phyloP scores from a whole-genome alignment of 2,797 vertebrate genomes.

The Crenichthys baileyi region DNA sequence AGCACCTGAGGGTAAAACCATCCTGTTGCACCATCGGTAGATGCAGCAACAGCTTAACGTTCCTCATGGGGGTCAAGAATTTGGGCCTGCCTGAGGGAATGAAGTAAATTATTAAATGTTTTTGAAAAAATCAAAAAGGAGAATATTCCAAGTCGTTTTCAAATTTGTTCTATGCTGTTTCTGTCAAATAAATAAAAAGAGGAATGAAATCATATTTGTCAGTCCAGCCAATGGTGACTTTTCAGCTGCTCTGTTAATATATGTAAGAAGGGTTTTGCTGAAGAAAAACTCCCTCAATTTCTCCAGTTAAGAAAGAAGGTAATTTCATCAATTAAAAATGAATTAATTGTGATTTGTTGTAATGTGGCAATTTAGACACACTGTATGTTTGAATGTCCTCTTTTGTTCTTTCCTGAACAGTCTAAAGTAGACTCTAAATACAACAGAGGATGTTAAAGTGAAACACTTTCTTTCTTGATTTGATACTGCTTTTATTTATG shows the following conservation, averaged over 20 bases:
- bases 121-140: conserved; percentile 25
- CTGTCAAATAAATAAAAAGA: conserved; percentile 44
- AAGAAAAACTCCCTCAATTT: conserved; percentile 22
- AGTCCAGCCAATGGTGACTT: conserved; percentile 18
- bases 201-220: conserved; percentile 27
- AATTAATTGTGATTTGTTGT: conserved; percentile 10
- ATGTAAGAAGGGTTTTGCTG: conserved; percentile 35
- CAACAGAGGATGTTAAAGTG: conserved; percentile 2
- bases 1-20: conserved; percentile 36
- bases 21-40: conserved; percentile 53
- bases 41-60: conserved; percentile 40
- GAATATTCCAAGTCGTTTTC: conserved; percentile 29
- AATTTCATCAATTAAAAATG: conserved; percentile 17
- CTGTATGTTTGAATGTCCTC: background rate
- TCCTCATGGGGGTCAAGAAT: conserved; percentile 33
- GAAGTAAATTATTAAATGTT: conserved; percentile 51
- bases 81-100: conserved; percentile 24
- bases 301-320: conserved; percentile 2
- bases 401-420: background rate
- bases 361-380: conserved; percentile 8
- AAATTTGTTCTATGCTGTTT: conserved; percentile 1
- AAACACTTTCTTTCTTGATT: conserved; percentile 19
- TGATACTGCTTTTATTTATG: background rate
- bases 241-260: conserved; percentile 24
- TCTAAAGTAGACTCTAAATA: conserved; percentile 10